phyloP scores from a whole-genome alignment of 1,140 invertebrate species.

The Acromyrmex charruanus region DNA sequence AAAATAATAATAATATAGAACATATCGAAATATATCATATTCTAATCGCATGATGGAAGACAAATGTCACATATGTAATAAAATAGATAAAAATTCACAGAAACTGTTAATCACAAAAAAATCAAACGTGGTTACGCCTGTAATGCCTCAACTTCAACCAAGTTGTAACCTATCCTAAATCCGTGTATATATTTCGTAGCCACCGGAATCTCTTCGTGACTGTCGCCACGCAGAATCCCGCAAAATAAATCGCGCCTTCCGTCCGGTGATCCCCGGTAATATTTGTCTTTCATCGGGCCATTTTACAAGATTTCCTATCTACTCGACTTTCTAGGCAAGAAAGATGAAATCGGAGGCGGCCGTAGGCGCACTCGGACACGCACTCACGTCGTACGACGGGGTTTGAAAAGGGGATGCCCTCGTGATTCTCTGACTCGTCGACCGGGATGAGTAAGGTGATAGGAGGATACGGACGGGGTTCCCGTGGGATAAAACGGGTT shows the following conservation, averaged over 20 bases:
- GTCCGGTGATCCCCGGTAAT: constrained; percentile 79
- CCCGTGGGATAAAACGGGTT: constrained; percentile 83
- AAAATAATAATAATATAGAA: not conserved
- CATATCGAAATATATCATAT: not conserved
- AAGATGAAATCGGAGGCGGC: constrained; percentile 71
- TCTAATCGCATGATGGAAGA: not conserved
- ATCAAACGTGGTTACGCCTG: not conserved
- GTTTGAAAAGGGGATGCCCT: constrained; percentile 40
- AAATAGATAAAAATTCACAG: not conserved
- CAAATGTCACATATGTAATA: not conserved
- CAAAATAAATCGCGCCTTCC: constrained; percentile 80
- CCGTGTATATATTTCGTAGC: constrained; percentile 44
- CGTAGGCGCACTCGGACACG: constrained; percentile 66
- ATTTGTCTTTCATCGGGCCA: constrained; percentile 83
- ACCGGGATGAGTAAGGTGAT: constrained; percentile 44
- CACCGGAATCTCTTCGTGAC: constrained; percentile 37
- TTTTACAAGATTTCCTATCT: constrained; percentile 86
- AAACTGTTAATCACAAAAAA: not conserved
- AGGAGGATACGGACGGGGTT: constrained; percentile 71
- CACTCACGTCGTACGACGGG: constrained; percentile 44
- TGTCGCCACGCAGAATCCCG: constrained; percentile 68
- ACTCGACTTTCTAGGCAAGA: constrained; percentile 79
- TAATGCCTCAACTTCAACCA: constrained; percentile 13
- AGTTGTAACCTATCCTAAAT: constrained; percentile 26
- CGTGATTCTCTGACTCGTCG: constrained; percentile 61